Base-by-base conservation (phyloP, 35 echinoderm and acorn worm species). In the Ptychodera flava region DNA sequence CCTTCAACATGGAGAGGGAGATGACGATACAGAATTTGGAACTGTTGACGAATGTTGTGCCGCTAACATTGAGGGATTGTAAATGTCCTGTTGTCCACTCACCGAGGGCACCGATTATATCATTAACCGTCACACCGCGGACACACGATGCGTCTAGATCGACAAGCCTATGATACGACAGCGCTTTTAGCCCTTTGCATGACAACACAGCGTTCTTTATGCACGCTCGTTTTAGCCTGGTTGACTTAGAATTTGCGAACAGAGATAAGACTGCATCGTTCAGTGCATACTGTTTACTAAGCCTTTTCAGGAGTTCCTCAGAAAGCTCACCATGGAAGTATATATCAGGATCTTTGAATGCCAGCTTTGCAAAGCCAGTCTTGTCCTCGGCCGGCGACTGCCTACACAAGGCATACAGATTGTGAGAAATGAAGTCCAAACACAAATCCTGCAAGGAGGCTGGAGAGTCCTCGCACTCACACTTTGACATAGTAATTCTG, bases 1-100 rank as follows among this genome's bases (percentile, higher is more conserved):
- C 84, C 81, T 94, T 92, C 52, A 99, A 88, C 88, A 94, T 92
- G 30, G 90, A 90, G 36, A 99, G 88, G 28, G 96, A 94, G 64
- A 99, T 99, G 30, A 99, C 96, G 52, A 99, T 99, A 82, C 96
- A 99, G 85, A 94, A 99, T 38, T 99, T 99, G 16, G 96, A 94
- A 32, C 91, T 94, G 36, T 99, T 94, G 80, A 94, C 87, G 34
- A 99, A 99, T 0, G 92, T 99, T 80, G 92, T 94, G 37, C 91
- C 83, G 38, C 96, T 99, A 76, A 94, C 96, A 34, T 89, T 94
- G n/a, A 99, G 86, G 1, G 92, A 91, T 32, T 87, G 84, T 28
- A 99, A 80, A 82, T 99, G 91, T 32, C 87, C 92, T 29, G 92
- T 86, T 1, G 96, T 99, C 96, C 96, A 99, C 85, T 99, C 93